These are phyloP conservation scores for Hipparchia semele DNA, from an alignment of 2,888 invertebrate species.

Conservation along the genomic window DNA sequence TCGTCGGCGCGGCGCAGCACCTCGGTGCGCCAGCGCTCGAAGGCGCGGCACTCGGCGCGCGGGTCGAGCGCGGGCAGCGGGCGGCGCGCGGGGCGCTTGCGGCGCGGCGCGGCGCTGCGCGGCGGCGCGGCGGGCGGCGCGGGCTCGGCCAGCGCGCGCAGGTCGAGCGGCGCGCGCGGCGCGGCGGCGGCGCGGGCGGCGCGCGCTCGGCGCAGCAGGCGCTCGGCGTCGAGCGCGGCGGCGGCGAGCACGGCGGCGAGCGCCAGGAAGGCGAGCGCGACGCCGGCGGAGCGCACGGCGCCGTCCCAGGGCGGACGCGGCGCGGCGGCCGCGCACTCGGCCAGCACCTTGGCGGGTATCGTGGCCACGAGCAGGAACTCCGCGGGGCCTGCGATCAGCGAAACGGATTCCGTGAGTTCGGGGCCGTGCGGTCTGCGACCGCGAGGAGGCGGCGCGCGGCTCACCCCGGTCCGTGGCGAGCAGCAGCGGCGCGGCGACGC, in stretches of 20 bases:
- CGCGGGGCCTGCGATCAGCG: constrained; percentile 44
- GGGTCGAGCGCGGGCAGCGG: constrained; percentile 42
- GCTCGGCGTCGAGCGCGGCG: constrained; percentile 54
- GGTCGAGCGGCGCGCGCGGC: constrained; percentile 48
- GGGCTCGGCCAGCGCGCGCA: constrained; percentile 43
- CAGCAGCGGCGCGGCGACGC: constrained; percentile 51
- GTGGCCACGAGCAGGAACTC: constrained; percentile 52
- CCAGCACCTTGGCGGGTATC: constrained; percentile 55
- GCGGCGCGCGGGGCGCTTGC: constrained; percentile 38
- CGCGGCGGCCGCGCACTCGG: constrained; percentile 54
- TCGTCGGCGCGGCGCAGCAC: constrained; percentile 57
- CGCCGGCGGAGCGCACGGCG: constrained; percentile 78
- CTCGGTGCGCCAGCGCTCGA: constrained; percentile 68
- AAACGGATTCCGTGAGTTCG: background rate
- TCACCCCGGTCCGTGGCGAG: constrained; percentile 46
- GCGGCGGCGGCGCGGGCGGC: constrained; percentile 40
- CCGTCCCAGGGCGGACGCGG: constrained; percentile 82
- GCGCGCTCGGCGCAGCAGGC: constrained; percentile 48
- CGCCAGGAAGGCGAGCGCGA: constrained; percentile 53
- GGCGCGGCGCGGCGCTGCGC: constrained; percentile 40
- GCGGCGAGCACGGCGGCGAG: constrained; percentile 59
- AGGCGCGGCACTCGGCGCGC: constrained; percentile 62
- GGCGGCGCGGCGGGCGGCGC: constrained; percentile 39
- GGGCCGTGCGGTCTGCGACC: too few relatives aligned
- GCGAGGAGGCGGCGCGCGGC: too few relatives aligned